Percentiles rank a stretch among this genome's conserved stretches.
These are phyloP conservation scores for Solenodon paradoxus DNA, from an alignment of 2,113 vertebrate species.

Conservation along the genomic window DNA sequence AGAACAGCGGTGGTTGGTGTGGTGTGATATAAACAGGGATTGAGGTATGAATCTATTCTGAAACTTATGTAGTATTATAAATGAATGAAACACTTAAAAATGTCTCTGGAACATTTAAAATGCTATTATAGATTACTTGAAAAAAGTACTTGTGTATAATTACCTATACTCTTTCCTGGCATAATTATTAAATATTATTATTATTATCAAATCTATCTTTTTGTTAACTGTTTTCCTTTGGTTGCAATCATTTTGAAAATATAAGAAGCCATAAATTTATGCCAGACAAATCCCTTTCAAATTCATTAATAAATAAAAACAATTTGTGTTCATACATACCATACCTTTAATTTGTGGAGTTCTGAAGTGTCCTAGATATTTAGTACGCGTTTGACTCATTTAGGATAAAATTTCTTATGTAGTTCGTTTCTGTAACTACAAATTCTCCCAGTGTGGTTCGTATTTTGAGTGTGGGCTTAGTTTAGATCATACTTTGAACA, in stretches of 20 bases:
- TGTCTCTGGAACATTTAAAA: conserved; percentile 24
- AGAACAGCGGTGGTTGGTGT: no score
- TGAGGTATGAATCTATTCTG: no score
- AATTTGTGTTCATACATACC: background rate
- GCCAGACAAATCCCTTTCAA: background rate
- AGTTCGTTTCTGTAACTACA: background rate
- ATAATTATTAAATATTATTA: conserved; percentile 34
- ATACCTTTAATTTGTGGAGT: background rate
- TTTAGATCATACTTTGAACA: background rate
- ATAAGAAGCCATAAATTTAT: background rate
- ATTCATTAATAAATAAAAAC: conserved; percentile 8
- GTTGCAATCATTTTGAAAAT: background rate
- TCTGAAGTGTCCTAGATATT: conserved; percentile 21
- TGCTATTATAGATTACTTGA: background rate
- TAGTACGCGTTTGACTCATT: background rate
- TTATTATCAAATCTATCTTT: conserved; percentile 28
- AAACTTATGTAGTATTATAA: no score
- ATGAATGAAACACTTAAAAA: no score
- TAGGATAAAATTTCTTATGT: background rate
- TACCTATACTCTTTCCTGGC: background rate
- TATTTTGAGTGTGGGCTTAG: background rate
- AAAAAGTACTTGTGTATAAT: conserved; percentile 8
- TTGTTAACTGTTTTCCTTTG: background rate
- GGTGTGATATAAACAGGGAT: no score
- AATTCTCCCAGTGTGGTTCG: background rate